A percentile compares a stretch with the other conserved stretches of the same genome.
phyloP scores from a whole-genome alignment of 2,797 vertebrate species.

The Spheniscus humboldti region DNA sequence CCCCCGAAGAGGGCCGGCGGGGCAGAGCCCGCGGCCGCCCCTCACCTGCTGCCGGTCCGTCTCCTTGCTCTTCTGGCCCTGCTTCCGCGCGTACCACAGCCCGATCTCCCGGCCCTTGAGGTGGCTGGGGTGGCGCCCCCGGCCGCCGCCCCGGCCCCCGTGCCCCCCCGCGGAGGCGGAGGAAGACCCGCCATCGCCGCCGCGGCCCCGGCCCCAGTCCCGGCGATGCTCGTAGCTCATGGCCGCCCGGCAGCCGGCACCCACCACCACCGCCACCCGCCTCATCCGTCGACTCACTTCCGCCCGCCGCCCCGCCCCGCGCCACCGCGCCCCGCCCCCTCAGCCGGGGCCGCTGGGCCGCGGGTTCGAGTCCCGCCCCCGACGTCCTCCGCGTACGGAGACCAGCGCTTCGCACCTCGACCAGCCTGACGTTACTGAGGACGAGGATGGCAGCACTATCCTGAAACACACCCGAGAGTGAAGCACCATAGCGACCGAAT shows the following conservation, averaged over 20 bases:
- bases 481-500: fast-evolving
- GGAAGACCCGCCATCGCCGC: constrained; percentile 8
- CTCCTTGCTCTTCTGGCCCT: constrained; percentile 83
- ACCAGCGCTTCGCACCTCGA: too few species aligned
- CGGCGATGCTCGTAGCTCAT: constrained; percentile 73
- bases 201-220: constrained; percentile 60
- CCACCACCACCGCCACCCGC: neutral
- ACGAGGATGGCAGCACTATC: neutral
- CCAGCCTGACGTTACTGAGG: too few species aligned
- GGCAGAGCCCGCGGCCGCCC: neutral
- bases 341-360: fast-evolving
- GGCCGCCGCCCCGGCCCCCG: constrained; percentile 61
- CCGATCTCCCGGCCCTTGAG: constrained; percentile 93
- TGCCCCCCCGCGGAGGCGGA: neutral
- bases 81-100: constrained; percentile 90
- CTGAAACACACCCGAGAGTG: fast-evolving
- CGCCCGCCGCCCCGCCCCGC: neutral
- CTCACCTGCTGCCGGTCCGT: constrained; percentile 80
- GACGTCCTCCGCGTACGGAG: too few species aligned
- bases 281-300: neutral
- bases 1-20: neutral
- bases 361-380: neutral
- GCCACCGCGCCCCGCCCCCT: neutral
- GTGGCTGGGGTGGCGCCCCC: constrained; percentile 86
- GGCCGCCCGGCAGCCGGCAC: neutral